phyloP scores from a whole-genome alignment of 30 jellyfish, hydroid and myxozoan genomes.

The Nemopilema nomurai region DNA sequence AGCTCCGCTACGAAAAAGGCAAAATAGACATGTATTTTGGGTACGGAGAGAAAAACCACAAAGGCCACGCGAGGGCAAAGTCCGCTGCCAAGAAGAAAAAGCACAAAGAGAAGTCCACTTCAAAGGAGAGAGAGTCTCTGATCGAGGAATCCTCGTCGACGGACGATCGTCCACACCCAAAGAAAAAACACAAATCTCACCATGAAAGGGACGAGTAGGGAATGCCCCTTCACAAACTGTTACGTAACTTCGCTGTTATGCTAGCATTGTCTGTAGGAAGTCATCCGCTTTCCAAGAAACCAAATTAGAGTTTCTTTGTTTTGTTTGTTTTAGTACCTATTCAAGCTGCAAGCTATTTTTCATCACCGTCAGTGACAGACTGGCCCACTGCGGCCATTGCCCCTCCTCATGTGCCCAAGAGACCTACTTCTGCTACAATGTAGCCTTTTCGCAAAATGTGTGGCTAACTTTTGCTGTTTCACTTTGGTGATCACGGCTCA shows the following conservation, averaged over 20 bases:
- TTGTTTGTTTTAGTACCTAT: no score
- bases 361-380: no score
- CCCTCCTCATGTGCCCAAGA: no score
- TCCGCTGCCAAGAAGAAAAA: not conserved
- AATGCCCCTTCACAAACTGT: not conserved
- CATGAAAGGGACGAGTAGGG: not conserved
- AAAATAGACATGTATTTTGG: constrained; percentile 40
- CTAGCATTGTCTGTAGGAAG: not conserved
- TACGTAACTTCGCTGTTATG: not conserved
- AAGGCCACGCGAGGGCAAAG: not conserved
- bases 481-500: no score
- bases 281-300: no score
- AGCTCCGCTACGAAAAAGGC: constrained; percentile 51
- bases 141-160: constrained; percentile 31
- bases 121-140: constrained; percentile 24
- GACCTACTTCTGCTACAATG: no score
- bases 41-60: not conserved
- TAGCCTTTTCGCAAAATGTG: no score
- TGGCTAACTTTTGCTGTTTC: no score
- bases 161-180: constrained; percentile 12
- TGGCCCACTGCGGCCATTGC: no score
- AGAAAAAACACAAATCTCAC: not conserved
- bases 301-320: no score
- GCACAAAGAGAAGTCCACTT: constrained; percentile 15
- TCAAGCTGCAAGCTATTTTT: no score